These are phyloP conservation scores for Cyphomyrmex costatus DNA, from an alignment of 1,140 invertebrate species.

Conservation along the genomic window DNA sequence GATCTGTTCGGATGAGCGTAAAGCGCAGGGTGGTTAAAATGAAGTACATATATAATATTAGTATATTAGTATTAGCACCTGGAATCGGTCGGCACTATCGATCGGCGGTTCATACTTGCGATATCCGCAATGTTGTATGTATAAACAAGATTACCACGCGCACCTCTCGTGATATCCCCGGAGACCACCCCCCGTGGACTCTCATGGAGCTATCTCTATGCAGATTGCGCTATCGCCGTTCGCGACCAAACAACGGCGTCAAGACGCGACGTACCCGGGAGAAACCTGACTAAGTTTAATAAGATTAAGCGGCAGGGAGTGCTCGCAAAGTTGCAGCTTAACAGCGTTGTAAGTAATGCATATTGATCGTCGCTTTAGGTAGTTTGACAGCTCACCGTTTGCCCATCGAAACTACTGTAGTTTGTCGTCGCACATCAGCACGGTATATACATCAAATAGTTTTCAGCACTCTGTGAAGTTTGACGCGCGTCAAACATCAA, in stretches of 20 bases:
- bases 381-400: slow-evolving; percentile 7
- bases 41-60: background rate
- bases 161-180: slow-evolving; percentile 41
- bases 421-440: slow-evolving; percentile 1
- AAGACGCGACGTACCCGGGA: slow-evolving; percentile 15
- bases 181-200: slow-evolving; percentile 54
- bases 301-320: slow-evolving; percentile 43
- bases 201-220: slow-evolving; percentile 67
- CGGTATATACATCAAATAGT: background rate
- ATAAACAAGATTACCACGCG: slow-evolving; percentile 53
- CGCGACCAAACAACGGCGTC: slow-evolving; percentile 20
- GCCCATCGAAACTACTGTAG: slow-evolving; percentile 8
- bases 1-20: background rate
- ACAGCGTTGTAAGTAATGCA: slow-evolving; percentile 60
- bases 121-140: slow-evolving; percentile 50
- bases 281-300: slow-evolving; percentile 41
- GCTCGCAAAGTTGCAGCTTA: slow-evolving; percentile 29
- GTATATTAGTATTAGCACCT: background rate
- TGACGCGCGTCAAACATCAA: background rate
- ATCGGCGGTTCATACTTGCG: background rate
- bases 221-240: slow-evolving; percentile 64
- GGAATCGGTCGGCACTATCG: slow-evolving; percentile 23
- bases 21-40: background rate
- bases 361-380: slow-evolving; percentile 48
- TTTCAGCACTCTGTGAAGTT: background rate